Percentiles rank a stretch among this genome's conserved stretches.
Conservation (phyloP, 2,888 invertebrate species). For the Empis livida region DNA sequence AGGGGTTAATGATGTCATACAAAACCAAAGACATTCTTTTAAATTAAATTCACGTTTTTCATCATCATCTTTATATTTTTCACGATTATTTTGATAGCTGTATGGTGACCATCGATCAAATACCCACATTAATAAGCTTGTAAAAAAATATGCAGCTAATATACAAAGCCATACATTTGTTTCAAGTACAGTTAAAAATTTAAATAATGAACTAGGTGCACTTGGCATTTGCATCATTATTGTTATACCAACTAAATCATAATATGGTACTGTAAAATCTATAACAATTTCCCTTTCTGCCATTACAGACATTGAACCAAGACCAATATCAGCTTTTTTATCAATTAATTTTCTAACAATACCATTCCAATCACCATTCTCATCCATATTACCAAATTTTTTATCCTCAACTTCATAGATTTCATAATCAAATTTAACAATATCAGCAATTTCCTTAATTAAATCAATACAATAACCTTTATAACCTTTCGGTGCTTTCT, state of each 20-base stretch:
- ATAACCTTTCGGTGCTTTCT: conserved; percentile 49
- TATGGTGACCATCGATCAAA: conserved; percentile 97
- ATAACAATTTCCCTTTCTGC: conserved; percentile 94
- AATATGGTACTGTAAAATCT: conserved; percentile 96
- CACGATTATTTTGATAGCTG: conserved; percentile 88
- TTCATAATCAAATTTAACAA: conserved; percentile 82
- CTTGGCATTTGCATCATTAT: conserved; percentile 89
- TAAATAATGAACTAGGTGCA: conserved; percentile 84
- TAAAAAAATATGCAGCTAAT: conserved; percentile 87
- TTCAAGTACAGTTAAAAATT: conserved; percentile 91
- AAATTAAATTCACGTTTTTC: conserved; percentile 89
- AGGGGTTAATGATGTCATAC: conserved; percentile 95
- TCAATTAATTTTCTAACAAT: conserved; percentile 69
- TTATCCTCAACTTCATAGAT: conserved; percentile 68
- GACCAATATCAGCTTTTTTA: conserved; percentile 83
- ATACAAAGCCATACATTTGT: conserved; percentile 96
- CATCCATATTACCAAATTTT: conserved; percentile 80
- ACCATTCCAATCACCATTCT: conserved; percentile 73
- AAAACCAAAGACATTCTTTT: conserved; percentile 97
- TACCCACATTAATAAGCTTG: conserved; percentile 87
- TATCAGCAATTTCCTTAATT: conserved; percentile 71
- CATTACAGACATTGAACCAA: conserved; percentile 92
- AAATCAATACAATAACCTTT: conserved; percentile 92
- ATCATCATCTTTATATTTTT: conserved; percentile 84
- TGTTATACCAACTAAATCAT: conserved; percentile 93